phyloP scores from a whole-genome alignment of 1,140 invertebrate genomes.

The Augochlora pura region DNA sequence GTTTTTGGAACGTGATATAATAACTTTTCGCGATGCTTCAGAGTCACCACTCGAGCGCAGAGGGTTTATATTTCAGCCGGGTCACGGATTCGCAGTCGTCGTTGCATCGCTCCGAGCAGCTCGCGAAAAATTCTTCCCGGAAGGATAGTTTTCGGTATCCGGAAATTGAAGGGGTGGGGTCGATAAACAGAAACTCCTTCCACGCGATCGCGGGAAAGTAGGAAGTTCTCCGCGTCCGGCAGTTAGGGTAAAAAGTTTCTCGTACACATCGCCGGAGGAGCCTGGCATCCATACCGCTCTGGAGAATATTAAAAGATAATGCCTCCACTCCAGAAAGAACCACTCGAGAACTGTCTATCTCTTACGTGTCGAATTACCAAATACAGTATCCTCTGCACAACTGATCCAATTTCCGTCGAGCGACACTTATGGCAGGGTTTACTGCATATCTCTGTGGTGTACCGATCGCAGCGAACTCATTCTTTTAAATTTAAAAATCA shows the following conservation, averaged over 20 bases:
- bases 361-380: neutral
- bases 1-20: no score
- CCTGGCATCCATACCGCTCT: no score
- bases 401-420: no score
- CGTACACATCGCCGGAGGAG: slow-evolving; percentile 1
- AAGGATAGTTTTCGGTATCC: neutral
- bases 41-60: no score
- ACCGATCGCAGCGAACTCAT: no score
- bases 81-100: no score
- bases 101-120: no score
- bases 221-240: neutral
- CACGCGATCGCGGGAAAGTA: neutral
- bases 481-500: no score
- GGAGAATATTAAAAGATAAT: slow-evolving; percentile 3
- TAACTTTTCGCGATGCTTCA: no score
- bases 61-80: no score
- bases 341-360: neutral
- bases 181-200: slow-evolving; percentile 10
- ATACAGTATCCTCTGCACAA: neutral
- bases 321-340: neutral
- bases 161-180: neutral
- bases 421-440: no score
- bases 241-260: slow-evolving; percentile 1
- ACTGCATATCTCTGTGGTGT: no score
- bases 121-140: neutral